phyloP scores from a whole-genome alignment of 2,113 vertebrate genomes.

The Zosterops pallidus region DNA sequence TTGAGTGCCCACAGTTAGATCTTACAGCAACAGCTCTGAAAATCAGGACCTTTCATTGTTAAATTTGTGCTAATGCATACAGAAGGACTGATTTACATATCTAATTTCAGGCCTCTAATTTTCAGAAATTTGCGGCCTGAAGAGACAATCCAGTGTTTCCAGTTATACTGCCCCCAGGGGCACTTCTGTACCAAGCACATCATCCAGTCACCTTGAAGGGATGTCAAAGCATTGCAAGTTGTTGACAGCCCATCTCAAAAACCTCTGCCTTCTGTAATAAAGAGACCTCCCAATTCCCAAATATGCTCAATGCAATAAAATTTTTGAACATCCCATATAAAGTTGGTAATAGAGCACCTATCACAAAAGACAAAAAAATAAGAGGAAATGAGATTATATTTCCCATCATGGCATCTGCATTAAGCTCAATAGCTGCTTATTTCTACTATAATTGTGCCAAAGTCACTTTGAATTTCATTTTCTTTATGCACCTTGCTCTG shows the following conservation, averaged over 20 bases:
- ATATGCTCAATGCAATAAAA: slow-evolving; percentile 1
- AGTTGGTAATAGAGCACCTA: neutral
- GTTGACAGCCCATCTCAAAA: slow-evolving; percentile 25
- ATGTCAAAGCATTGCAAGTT: neutral
- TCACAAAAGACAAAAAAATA: neutral
- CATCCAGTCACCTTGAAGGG: slow-evolving; percentile 12
- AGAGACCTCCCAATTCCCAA: slow-evolving; percentile 19
- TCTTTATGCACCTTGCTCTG: slow-evolving; percentile 14
- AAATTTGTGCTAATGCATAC: neutral
- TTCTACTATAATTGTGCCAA: slow-evolving; percentile 13
- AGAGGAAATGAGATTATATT: neutral
- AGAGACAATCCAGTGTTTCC: neutral
- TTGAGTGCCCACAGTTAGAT: neutral
- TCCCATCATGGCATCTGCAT: slow-evolving; percentile 5
- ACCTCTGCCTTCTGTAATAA: neutral
- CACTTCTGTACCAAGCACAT: neutral
- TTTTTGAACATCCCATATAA: neutral
- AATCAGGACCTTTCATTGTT: neutral
- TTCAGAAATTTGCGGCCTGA: neutral
- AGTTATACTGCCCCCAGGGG: neutral
- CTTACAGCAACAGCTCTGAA: neutral
- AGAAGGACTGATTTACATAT: neutral
- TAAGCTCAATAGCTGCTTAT: slow-evolving; percentile 6
- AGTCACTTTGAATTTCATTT: neutral
- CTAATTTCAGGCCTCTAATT: neutral